phyloP scores from a whole-genome alignment of 2,797 vertebrate species.

The Streptopelia turtur region DNA sequence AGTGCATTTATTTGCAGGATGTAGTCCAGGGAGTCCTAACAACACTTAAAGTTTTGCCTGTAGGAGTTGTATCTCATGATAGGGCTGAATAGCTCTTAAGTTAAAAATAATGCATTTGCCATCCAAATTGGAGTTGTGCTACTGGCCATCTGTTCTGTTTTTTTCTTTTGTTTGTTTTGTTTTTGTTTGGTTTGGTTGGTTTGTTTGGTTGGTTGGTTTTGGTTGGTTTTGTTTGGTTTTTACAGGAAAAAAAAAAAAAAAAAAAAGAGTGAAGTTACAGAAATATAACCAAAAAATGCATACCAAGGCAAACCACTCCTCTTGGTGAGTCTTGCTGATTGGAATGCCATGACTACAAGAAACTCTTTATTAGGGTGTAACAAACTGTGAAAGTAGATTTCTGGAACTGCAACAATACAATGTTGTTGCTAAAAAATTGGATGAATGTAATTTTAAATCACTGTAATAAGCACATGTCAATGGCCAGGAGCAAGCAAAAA shows the following conservation, averaged over 20 bases:
- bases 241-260: too few species aligned
- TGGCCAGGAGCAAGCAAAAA: constrained; percentile 25
- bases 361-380: constrained; percentile 25
- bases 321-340: neutral
- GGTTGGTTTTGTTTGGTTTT: too few species aligned
- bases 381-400: constrained; percentile 24
- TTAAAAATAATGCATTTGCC: neutral
- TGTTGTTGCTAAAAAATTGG: neutral
- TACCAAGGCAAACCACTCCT: neutral
- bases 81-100: neutral
- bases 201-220: too few species aligned
- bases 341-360: neutral
- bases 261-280: neutral
- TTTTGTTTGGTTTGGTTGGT: too few species aligned
- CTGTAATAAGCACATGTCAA: neutral
- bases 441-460: neutral
- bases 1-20: neutral
- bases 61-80: neutral
- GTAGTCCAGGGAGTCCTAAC: neutral
- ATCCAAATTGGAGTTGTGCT: neutral
- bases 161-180: too few species aligned
- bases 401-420: neutral
- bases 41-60: neutral
- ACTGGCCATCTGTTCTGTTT: neutral
- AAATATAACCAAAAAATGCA: neutral